Evolutionary conservation across 2,113 vertebrate genomes (phyloP).

Genomic region (Rhineura floridana): DNA sequence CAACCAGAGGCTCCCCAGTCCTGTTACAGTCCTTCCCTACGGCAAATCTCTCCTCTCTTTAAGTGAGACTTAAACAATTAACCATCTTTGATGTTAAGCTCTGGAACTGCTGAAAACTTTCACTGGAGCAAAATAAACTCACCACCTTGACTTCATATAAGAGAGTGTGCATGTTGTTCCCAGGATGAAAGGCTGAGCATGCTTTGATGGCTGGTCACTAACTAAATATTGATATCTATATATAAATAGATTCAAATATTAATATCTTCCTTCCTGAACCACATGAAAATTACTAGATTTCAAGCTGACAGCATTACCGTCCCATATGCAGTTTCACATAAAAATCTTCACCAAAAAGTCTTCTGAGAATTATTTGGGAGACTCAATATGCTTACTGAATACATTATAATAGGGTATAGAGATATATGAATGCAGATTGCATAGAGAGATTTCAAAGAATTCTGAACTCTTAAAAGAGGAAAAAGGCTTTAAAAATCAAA

Average conservation of each 20-base stretch:
- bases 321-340: neutral
- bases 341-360: neutral
- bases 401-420: neutral
- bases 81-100: neutral
- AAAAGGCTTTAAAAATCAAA: neutral
- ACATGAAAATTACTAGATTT: neutral
- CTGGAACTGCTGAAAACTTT: no score
- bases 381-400: neutral
- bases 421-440: no score
- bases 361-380: neutral
- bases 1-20: no score
- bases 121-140: no score
- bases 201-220: neutral
- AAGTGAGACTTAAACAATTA: neutral
- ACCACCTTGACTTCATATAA: no score
- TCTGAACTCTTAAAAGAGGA: neutral
- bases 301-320: neutral
- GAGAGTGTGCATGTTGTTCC: neutral
- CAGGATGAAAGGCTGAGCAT: neutral
- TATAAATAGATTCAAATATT: rapidly evolving
- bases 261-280: neutral
- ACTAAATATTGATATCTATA: no score
- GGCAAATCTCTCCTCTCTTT: neutral
- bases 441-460: neutral
- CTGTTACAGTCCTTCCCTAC: no score